These are phyloP conservation scores for Muraenolepis orangiensis DNA, from an alignment of 2,797 vertebrate species.

Conservation along the genomic window DNA sequence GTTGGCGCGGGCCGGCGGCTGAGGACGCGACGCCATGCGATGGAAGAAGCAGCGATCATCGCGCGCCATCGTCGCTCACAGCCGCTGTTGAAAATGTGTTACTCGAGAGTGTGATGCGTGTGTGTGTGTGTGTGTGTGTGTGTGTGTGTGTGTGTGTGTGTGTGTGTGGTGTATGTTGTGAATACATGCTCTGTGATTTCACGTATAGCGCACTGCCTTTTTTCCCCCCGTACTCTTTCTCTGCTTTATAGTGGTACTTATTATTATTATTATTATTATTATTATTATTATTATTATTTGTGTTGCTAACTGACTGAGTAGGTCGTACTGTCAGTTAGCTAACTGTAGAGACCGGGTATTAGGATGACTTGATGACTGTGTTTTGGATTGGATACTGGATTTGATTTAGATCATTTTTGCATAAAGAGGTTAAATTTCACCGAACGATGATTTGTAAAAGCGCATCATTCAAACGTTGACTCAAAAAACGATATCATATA, in stretches of 20 bases:
- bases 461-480: not conserved
- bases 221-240: not conserved
- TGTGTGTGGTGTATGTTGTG: not conserved
- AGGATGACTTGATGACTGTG: not conserved
- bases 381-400: not conserved
- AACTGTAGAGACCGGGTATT: no score
- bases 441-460: not conserved
- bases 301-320: not conserved
- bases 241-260: not conserved
- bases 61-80: not conserved
- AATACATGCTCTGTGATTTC: no score
- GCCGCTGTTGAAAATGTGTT: not conserved
- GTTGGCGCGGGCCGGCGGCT: no score
- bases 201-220: no score
- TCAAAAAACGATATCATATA: not conserved
- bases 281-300: not conserved
- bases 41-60: not conserved
- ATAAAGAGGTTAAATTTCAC: not conserved
- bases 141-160: not conserved
- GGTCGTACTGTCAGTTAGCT: no score
- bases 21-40: no score
- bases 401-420: no score
- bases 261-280: not conserved
- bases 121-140: not conserved
- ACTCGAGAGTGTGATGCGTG: not conserved